phyloP scores from a whole-genome alignment of 2,797 vertebrate species.

The Mus minutoides region DNA sequence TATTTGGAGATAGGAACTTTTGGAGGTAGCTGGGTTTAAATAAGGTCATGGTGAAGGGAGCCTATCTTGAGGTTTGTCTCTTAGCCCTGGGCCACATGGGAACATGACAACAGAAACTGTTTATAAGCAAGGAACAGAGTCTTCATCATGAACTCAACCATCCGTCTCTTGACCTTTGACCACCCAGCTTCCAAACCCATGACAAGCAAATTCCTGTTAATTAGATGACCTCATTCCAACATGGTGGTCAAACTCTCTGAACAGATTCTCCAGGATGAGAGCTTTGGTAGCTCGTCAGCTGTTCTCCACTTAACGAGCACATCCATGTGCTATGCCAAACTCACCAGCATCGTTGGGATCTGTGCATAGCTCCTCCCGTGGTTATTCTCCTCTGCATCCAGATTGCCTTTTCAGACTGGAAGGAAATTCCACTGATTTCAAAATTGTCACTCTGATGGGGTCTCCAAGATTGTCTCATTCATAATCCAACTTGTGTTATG shows the following conservation, averaged over 20 bases:
- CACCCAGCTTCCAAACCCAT: not conserved
- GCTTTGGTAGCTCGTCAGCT: not conserved
- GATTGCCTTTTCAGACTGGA: not conserved
- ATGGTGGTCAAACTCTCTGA: not conserved
- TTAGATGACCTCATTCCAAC: not conserved
- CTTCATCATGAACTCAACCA: not conserved
- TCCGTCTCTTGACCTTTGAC: not conserved
- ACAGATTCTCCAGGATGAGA: not conserved
- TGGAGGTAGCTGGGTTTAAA: not conserved
- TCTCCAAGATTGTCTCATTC: not conserved
- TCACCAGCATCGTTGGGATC: not conserved
- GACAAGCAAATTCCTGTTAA: not conserved
- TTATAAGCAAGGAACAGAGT: not conserved
- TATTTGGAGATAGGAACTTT: not conserved
- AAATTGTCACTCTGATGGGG: not conserved
- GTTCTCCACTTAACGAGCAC: not conserved
- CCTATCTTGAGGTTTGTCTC: not conserved
- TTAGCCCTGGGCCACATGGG: not conserved
- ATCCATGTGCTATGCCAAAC: not conserved
- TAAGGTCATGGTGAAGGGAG: not conserved
- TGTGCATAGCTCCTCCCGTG: not conserved
- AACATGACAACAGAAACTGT: not conserved
- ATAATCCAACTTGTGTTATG: not conserved
- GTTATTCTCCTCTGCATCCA: not conserved
- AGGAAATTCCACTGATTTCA: constrained; percentile 17